Evolutionary conservation across 2,888 invertebrate genomes (phyloP).

Genomic region (Drosophila nr. fundita): DNA sequence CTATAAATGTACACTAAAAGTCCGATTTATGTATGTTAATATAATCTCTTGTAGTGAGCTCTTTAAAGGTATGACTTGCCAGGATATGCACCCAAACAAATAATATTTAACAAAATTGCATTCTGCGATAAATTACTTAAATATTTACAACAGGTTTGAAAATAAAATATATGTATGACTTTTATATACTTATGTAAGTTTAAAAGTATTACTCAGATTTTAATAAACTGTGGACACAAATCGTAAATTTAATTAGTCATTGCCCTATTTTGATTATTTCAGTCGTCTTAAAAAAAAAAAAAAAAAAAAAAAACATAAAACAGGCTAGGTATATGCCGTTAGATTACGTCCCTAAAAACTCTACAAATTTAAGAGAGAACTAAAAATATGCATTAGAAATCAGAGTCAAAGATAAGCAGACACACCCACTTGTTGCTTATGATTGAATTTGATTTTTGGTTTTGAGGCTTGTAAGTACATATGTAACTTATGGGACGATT

Average conservation of each 20-base stretch:
- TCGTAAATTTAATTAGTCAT: conserved; percentile 27
- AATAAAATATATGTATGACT: conserved; percentile 13
- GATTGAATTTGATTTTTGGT: conserved; percentile 48
- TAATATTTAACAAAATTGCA: conserved; percentile 22
- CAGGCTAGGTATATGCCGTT: conserved; percentile 27
- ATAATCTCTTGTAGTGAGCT: conserved; percentile 2
- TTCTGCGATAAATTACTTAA: conserved; percentile 21
- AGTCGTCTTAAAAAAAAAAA: conserved; percentile 28
- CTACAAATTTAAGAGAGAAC: conserved; percentile 27
- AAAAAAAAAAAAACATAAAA: conserved; percentile 12
- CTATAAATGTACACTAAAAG: conserved; percentile 42
- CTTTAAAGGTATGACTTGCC: conserved; percentile 35
- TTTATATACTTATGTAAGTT: conserved; percentile 26
- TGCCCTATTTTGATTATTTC: conserved; percentile 16
- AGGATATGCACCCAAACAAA: conserved; percentile 13
- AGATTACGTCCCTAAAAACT: conserved; percentile 47
- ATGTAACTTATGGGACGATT: conserved; percentile 26
- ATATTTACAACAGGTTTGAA: conserved; percentile 44
- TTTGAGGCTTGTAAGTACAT: conserved; percentile 13
- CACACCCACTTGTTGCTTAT: conserved; percentile 59
- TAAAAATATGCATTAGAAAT: conserved; percentile 37
- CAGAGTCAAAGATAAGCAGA: conserved; percentile 55
- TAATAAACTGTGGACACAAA: conserved; percentile 10
- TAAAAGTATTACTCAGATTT: conserved; percentile 9
- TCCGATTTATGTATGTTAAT: conserved; percentile 25